These are phyloP conservation scores for Champsocephalus esox DNA, from an alignment of 2,797 vertebrate genomes.

Conservation along the genomic window DNA sequence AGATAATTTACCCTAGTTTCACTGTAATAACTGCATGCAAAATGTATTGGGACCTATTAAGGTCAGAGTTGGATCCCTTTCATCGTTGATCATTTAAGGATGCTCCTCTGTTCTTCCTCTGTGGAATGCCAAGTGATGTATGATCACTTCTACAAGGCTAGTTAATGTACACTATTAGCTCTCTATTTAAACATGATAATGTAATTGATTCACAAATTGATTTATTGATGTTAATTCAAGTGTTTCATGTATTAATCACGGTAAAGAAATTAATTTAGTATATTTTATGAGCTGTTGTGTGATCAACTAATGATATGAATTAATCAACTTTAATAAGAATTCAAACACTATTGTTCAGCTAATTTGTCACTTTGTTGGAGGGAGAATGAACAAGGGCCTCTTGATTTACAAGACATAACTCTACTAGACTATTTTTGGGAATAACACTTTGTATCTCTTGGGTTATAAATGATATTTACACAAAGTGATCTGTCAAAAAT, in stretches of 20 bases:
- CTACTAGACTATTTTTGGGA: conserved; percentile 58
- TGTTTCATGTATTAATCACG: conserved; percentile 87
- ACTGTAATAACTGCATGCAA: conserved; percentile 35
- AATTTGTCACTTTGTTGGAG: conserved; percentile 89
- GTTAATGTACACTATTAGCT: conserved; percentile 86
- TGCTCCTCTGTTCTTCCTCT: conserved; percentile 72
- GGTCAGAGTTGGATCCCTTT: conserved; percentile 71
- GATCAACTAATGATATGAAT: conserved; percentile 89
- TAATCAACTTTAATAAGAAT: conserved; percentile 93
- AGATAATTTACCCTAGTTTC: conserved; percentile 32
- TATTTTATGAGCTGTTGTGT: conserved; percentile 86
- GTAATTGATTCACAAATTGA: conserved; percentile 90
- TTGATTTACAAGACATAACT: conserved; percentile 82
- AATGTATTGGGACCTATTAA: conserved; percentile 61
- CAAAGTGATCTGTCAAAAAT: not conserved
- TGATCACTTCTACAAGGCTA: conserved; percentile 74
- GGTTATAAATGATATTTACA: not conserved
- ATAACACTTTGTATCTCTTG: conserved; percentile 36
- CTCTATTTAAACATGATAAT: conserved; percentile 86
- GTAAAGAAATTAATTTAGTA: conserved; percentile 86
- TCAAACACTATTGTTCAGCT: conserved; percentile 87
- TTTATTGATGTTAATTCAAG: conserved; percentile 90
- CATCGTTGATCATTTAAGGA: conserved; percentile 83
- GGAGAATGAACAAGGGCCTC: conserved; percentile 76
- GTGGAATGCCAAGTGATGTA: conserved; percentile 78